Evolutionary conservation across 2,113 vertebrate species (phyloP).

Genomic region (Thinocorus orbignyianus): DNA sequence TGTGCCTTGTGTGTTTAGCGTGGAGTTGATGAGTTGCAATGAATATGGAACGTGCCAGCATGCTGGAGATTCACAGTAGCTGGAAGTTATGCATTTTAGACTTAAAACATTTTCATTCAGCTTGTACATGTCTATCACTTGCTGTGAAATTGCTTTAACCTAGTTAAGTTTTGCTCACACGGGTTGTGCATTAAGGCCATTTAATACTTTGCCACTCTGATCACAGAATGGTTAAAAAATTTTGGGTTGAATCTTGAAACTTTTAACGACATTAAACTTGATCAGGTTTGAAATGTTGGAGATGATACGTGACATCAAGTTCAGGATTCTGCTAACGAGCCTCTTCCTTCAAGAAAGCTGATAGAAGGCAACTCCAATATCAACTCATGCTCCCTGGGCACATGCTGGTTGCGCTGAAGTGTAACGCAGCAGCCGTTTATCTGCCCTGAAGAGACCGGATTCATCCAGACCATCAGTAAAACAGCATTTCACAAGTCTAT

Average conservation of each 20-base stretch:
- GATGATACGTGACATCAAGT: background rate
- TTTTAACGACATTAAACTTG: background rate
- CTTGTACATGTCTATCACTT: background rate
- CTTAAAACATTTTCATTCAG: background rate
- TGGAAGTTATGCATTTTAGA: background rate
- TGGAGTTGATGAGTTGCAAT: background rate
- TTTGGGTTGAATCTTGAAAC: background rate
- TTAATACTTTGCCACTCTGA: background rate
- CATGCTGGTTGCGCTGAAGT: background rate
- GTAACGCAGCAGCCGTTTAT: background rate
- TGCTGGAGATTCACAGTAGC: background rate
- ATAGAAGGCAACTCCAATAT: background rate
- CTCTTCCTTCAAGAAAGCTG: background rate
- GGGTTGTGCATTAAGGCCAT: background rate
- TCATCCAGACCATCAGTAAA: background rate
- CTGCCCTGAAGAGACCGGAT: background rate
- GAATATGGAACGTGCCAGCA: background rate
- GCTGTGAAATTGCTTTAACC: background rate
- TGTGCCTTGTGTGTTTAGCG: background rate
- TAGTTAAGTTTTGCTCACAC: background rate
- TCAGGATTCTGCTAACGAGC: background rate
- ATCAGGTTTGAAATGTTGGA: background rate
- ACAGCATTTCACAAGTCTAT: background rate
- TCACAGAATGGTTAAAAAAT: background rate
- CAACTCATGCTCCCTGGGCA: background rate